Base-by-base conservation (phyloP, 2,888 invertebrate genomes). In the Hyles lineata region DNA sequence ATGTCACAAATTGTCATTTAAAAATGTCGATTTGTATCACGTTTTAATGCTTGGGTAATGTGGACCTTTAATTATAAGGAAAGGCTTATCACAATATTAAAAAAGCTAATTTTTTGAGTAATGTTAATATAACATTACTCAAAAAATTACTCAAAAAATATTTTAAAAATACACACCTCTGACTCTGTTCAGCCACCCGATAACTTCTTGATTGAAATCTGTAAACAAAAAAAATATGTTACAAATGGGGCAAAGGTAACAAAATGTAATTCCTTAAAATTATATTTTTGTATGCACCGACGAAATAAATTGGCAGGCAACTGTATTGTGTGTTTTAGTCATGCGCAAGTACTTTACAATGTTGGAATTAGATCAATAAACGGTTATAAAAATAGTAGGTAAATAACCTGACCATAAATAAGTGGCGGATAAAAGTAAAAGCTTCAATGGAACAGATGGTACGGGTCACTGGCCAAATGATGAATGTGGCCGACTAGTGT, bases 121-220 rank as follows among this genome's bases (percentile, higher is more conserved):
- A 11, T 43, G 11, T 43, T 55, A 55, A 11, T 17, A 55, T 19
- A 17, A 19, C 5, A 50, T 50, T 50, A 9, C 0, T 15, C 0
- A 50, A 2, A 15, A 50, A n/a, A n/a, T n/a, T n/a, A n/a, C n/a
- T n/a, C n/a, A n/a, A 1, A 19, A 52, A 29, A 70, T 52, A 70
- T 11, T 25, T 69, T 3, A 1, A 61, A 52, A 72, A 73, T 76
- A 80, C 79, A 75, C 80, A 93, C 92, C 92, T 90, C 87, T 90
- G 84, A 88, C 90, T 87, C 90, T 85, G 93, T 93, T 92, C 93
- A 92, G 91, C 91, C 88, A 80, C 85, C 84, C 89, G 85, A 85
- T 82, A 80, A 89, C 87, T 83, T 79, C 79, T 85, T 82, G 79
- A 85, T 85, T 85, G 83, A 84, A 86, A 91, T 82, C 93, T 93